Base-by-base conservation (phyloP, 2,888 invertebrate species). In the Octonoba sinensis region DNA sequence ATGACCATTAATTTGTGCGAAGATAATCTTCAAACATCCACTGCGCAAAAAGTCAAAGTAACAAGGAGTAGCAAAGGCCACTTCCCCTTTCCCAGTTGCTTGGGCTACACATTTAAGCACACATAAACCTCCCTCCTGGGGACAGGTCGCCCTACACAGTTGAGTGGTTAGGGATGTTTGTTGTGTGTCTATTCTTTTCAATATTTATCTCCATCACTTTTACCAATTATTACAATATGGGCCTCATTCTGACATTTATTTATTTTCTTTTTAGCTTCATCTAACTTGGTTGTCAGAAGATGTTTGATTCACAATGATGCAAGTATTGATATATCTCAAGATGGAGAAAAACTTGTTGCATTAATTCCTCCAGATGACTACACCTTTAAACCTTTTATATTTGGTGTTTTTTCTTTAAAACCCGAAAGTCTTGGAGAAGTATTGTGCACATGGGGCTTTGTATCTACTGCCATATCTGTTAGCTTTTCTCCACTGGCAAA, bases 261-360 rank as follows among this genome's bases (percentile, higher is more conserved):
- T 1, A 47, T 44, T 65, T 51, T 66, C 16, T 20, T 54, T 57
- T 1, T 47, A 75, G 75, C 66, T 56, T 51, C 66, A 54, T 92
- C 92, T 86, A 95, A 95, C 87, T 90, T 95, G 51, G 93, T 95
- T 24, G 95, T 95, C 11, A 91, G 91, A 47, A 92, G 93, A 86
- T 95, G 95, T 88, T 93, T 93, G 87, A 93, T 96, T 83, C 95
- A 95, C 89, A 95, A 95, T 87, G 95, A 95, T 87, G 95, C 94
- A 44, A 94, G 94, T 87, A 93, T 95, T 85, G 94, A 94, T 87
- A 93, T 95, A 86, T 94, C 95, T 15, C 91, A 92, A 82, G 94
- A 95, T 87, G 95, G 95, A 20, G 91, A 92, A 44, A 90, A 94
- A 73, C 89, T 96, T 83, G 95, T 94, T 11, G 93, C 94, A 0